Percentiles rank a stretch among this genome's conserved stretches.
These are phyloP conservation scores for Hypselothyrea guttata DNA, from an alignment of 2,888 invertebrate species.

Conservation along the genomic window DNA sequence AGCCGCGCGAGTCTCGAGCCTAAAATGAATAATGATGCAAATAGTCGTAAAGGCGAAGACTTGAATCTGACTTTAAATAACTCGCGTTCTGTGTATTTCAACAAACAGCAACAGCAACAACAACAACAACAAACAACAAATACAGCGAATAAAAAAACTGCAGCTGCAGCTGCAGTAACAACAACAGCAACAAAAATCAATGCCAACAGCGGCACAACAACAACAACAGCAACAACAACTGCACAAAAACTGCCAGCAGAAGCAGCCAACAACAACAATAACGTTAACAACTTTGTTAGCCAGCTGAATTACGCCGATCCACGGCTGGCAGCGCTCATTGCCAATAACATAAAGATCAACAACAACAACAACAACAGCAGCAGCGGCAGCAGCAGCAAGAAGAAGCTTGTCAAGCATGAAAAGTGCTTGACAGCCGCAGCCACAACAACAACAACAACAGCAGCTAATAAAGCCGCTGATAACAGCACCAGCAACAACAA, in stretches of 20 bases:
- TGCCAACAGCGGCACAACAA: conserved; percentile 42
- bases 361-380: conserved; percentile 26
- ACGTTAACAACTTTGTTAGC: conserved; percentile 52
- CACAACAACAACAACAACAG: conserved; percentile 40
- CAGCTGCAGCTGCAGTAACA: conserved; percentile 37
- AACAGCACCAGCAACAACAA: conserved; percentile 31
- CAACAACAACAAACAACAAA: conserved; percentile 34
- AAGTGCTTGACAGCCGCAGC: conserved; percentile 54
- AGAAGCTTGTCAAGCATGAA: conserved; percentile 54
- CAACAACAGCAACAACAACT: conserved; percentile 35
- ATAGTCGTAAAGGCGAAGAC: conserved; percentile 79
- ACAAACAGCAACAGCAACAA: conserved; percentile 59
- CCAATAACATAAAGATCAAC: conserved; percentile 55
- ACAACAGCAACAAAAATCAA: conserved; percentile 49
- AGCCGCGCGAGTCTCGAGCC: conserved; percentile 55
- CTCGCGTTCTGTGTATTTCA: conserved; percentile 71
- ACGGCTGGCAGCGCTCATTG: conserved; percentile 66
- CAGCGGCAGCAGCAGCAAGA: conserved; percentile 24
- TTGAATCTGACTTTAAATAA: conserved; percentile 69
- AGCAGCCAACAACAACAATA: conserved; percentile 37
- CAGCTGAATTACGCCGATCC: conserved; percentile 60
- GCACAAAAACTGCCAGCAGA: conserved; percentile 38
- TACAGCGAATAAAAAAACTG: conserved; percentile 26
- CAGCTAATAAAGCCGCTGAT: conserved; percentile 36
- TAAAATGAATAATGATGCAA: conserved; percentile 81